Evolutionary conservation across 2,113 vertebrate genomes (phyloP), one percentile per base, ranked within the genome.

Genomic region (Grammomys surdaster): DNA sequence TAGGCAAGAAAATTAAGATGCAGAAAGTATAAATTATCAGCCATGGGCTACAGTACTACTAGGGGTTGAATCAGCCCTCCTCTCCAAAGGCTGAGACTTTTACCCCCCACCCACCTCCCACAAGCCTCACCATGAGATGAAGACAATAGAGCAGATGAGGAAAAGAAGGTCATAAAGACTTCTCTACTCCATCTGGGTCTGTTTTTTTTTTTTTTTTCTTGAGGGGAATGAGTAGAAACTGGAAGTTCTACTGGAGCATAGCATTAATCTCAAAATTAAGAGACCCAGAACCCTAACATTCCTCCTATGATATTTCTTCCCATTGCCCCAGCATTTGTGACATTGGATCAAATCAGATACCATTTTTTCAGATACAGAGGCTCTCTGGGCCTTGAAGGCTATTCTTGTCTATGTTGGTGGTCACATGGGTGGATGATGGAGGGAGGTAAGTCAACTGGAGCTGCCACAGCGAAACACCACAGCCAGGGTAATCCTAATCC

Each of bases 31-130:
- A 69, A 17, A 31, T 48, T 46, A 40, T 65, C 65, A 67, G 26
- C 36, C 33, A 6, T 46, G 16, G 31, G 46, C 82, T 58, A 43
- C n/a, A 54, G 6, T 36, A 43, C 43, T 20, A 82, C 56, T 33
- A 46, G 67, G 8, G 60, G 54, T 20, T 36, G 63, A 73, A 48
- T 26, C 26, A 51, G n/a, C 51, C 73, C 31, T 58, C 40, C 40
- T 46, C n/a, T 91, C 43, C 17, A 70, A 81, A 73, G 6, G 40
- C 24, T 40, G 26, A 92, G 43, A 16, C 88, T 40, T 85, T 63
- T 91, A 70, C 0, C 7, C 7, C 0, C 0, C 4, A 20, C 36
- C 77, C 51, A 60, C 0, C 1, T 4, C 1, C 0, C 4, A 33
- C 36, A 16, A 70, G 8, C n/a, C 46, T 90, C 40, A 10, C 80